These are phyloP conservation scores for Drosophila prosaltans DNA, from an alignment of 1,140 invertebrate species.

Conservation along the genomic window DNA sequence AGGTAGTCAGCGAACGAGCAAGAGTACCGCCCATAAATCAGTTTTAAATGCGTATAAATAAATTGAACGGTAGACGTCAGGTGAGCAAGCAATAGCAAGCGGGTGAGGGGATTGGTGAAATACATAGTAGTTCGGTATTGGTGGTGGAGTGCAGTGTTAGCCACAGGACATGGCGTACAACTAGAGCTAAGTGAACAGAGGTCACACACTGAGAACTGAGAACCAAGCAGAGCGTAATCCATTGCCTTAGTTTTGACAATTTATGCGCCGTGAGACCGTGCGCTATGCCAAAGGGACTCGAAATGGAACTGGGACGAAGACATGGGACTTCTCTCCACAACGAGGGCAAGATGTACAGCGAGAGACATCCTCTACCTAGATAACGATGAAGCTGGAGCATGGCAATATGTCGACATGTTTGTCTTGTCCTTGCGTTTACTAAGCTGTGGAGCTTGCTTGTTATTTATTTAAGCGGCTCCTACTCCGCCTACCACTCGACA, in stretches of 20 bases:
- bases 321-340: background rate
- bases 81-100: background rate
- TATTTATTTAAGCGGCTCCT: conserved; percentile 62
- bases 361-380: background rate
- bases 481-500: conserved; percentile 29
- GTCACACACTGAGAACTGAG: conserved; percentile 37
- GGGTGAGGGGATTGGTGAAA: background rate
- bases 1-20: conserved; percentile 9
- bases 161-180: conserved; percentile 22
- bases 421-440: conserved; percentile 61
- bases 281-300: background rate
- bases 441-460: conserved; percentile 36
- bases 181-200: conserved; percentile 18
- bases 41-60: conserved; percentile 80
- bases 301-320: conserved; percentile 15
- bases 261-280: conserved; percentile 51
- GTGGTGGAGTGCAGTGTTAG: conserved; percentile 27
- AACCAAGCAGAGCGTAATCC: conserved; percentile 55
- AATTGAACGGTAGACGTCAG: conserved; percentile 58
- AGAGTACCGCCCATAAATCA: conserved; percentile 68
- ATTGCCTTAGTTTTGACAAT: conserved; percentile 73
- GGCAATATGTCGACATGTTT: conserved; percentile 64
- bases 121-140: background rate
- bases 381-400: conserved; percentile 7
- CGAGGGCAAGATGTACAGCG: background rate